Evolutionary conservation across 2,888 invertebrate genomes (phyloP).

Genomic region (Perizoma flavofasciatum): DNA sequence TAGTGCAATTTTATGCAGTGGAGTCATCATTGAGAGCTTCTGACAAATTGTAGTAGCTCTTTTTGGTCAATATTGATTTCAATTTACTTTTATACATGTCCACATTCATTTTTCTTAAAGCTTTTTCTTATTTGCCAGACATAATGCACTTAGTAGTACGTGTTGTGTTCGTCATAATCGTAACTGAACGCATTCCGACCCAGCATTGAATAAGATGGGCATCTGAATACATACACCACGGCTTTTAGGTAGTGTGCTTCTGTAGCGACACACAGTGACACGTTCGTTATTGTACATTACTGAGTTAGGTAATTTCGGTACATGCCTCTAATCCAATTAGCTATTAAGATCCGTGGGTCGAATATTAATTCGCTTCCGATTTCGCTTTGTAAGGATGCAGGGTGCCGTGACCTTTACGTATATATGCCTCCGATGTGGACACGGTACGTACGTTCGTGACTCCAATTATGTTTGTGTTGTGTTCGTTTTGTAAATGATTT

Average conservation of each 20-base stretch:
- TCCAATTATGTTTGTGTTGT: constrained; percentile 32
- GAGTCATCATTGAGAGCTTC: too few relatives aligned
- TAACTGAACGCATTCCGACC: too few relatives aligned
- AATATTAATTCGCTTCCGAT: constrained; percentile 78
- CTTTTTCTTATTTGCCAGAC: too few relatives aligned
- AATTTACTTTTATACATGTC: too few relatives aligned
- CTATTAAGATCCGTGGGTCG: constrained; percentile 82
- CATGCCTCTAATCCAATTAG: constrained; percentile 83
- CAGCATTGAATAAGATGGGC: neutral
- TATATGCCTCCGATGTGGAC: constrained; percentile 36
- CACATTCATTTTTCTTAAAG: too few relatives aligned
- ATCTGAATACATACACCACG: constrained; percentile 6
- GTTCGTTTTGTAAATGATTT: constrained; percentile 16
- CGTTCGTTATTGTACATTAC: constrained; percentile 77
- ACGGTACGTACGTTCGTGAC: constrained; percentile 15
- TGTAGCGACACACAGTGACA: constrained; percentile 48
- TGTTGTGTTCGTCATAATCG: too few relatives aligned
- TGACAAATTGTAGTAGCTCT: too few relatives aligned
- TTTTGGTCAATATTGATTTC: too few relatives aligned
- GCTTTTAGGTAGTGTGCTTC: constrained; percentile 13
- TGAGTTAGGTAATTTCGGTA: constrained; percentile 80
- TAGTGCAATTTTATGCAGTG: too few relatives aligned
- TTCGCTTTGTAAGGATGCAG: constrained; percentile 68
- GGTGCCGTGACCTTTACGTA: constrained; percentile 64
- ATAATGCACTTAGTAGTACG: too few relatives aligned